Base-by-base conservation (phyloP, 1,140 invertebrate genomes). In the Drosophila tristis region DNA sequence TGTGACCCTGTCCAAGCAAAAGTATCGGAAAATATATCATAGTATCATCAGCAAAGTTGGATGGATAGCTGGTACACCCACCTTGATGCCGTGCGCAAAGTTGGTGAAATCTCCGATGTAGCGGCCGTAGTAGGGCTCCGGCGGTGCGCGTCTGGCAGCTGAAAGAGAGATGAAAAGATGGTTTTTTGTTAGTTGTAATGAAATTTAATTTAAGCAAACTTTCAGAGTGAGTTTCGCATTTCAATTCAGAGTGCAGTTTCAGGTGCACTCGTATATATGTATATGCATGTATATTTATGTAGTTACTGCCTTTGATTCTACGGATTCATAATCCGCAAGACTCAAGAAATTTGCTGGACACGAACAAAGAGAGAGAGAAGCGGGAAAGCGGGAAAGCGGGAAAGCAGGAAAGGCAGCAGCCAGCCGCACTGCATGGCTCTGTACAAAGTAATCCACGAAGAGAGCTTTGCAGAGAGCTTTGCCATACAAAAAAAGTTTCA, bases 81-180 rank as follows among this genome's bases (percentile, higher is more conserved):
- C 91, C 77, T 90, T 92, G 45, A 98, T 96, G 31, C 94, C 95
- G 74, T 98, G 96, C 1, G 95, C 96, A 87, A 95, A 96, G 50
- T 94, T 94, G 20, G 93, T 93, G 23, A 95, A 95, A 45, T 86
- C 92, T 67, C 97, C 97, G 26, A 98, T 96, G 13, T 93, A 91
- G 43, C 95, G 94, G 8, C 97, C 97, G 81, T 96, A 97, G 90
- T 97, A 96, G 8, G 94, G 95, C 81, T 95, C 94, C 5, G 93
- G 93, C 45, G 93, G 93, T 60, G 93, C 91, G 7, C 87, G 80
- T 39, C 89, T 80, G 20, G 78, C 73, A 57, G 70, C 90, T 91
- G 67, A 43, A n/a, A 42, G 42, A 25, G 16, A 42, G 58, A 20
- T 7, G 15, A 23, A 53, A 54, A 45, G 9, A 11, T 4, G 23